Percentiles rank a stretch among this genome's conserved stretches.
Evolutionary conservation across 2,797 vertebrate species (phyloP).

Genomic region (Melanotaenia boesemani): DNA sequence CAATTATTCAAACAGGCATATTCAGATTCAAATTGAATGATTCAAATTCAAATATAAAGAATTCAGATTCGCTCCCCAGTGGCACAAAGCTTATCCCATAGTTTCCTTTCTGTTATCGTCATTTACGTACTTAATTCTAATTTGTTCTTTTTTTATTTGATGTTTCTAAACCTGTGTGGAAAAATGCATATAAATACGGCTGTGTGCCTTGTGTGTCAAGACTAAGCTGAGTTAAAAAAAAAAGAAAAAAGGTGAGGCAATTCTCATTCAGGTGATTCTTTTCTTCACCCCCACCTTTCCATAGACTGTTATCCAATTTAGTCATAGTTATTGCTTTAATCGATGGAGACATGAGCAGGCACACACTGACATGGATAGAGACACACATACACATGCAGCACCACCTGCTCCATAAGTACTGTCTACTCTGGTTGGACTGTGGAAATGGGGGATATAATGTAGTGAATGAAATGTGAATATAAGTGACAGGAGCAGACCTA

Average conservation of each 20-base stretch:
- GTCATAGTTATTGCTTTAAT: conserved; percentile 69
- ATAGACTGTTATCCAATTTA: conserved; percentile 72
- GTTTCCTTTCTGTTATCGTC: too few relatives aligned
- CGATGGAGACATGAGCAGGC: conserved; percentile 59
- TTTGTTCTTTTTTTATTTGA: background rate
- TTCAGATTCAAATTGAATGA: too few relatives aligned
- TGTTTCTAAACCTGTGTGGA: background rate
- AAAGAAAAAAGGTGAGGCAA: conserved; percentile 65
- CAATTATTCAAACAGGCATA: too few relatives aligned
- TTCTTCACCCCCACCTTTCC: conserved; percentile 43
- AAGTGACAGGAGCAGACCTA: conserved; percentile 71
- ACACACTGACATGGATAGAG: conserved; percentile 32
- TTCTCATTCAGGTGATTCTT: conserved; percentile 42
- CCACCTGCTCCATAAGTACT: conserved; percentile 21
- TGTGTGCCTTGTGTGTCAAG: conserved; percentile 41
- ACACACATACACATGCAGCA: conserved; percentile 25
- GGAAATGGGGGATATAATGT: conserved; percentile 30
- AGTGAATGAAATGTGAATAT: conserved; percentile 63
- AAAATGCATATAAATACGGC: background rate
- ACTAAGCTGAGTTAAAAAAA: conserved; percentile 62
- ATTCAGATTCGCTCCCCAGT: too few relatives aligned
- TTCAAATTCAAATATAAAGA: too few relatives aligned
- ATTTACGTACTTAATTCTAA: too few relatives aligned
- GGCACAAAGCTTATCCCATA: too few relatives aligned
- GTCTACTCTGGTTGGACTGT: conserved; percentile 49